Evolutionary conservation across 1,140 invertebrate species (phyloP).

Genomic region (Druon quercuslanigerum): DNA sequence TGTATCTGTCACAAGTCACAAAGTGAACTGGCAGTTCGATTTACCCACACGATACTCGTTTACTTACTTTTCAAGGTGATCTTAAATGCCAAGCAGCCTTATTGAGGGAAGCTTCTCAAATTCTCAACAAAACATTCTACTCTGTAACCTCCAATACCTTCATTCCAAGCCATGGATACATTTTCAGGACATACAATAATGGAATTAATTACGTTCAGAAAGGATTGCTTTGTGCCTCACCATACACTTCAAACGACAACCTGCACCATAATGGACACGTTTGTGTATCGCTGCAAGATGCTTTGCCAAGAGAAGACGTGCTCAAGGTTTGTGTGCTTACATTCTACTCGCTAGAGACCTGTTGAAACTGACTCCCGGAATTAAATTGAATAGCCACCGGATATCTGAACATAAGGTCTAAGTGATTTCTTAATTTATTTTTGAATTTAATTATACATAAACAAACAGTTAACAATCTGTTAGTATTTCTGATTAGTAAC

Average conservation of each 20-base stretch:
- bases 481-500: no score
- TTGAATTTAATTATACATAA: neutral
- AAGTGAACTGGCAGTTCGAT: no score
- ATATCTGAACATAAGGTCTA: neutral
- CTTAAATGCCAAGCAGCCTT: conserved; percentile 58
- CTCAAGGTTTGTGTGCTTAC: neutral
- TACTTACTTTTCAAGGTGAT: conserved; percentile 47
- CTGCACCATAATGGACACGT: conserved; percentile 9
- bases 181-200: neutral
- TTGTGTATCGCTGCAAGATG: neutral
- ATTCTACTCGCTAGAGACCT: conserved; percentile 1
- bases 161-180: neutral
- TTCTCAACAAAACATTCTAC: conserved; percentile 40
- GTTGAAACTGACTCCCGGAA: conserved; percentile 18
- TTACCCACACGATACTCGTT: conserved; percentile 32
- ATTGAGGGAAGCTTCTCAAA: conserved; percentile 45
- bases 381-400: conserved; percentile 14
- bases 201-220: conserved; percentile 17
- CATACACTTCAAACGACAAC: conserved; percentile 1
- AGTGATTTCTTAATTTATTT: neutral
- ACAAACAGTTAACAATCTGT: neutral
- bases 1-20: no score
- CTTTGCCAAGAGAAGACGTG: conserved; percentile 13
- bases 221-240: conserved; percentile 8
- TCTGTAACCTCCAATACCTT: neutral